Base-by-base conservation (phyloP, 2,113 vertebrate genomes). In the Tachysurus fulvidraco region DNA sequence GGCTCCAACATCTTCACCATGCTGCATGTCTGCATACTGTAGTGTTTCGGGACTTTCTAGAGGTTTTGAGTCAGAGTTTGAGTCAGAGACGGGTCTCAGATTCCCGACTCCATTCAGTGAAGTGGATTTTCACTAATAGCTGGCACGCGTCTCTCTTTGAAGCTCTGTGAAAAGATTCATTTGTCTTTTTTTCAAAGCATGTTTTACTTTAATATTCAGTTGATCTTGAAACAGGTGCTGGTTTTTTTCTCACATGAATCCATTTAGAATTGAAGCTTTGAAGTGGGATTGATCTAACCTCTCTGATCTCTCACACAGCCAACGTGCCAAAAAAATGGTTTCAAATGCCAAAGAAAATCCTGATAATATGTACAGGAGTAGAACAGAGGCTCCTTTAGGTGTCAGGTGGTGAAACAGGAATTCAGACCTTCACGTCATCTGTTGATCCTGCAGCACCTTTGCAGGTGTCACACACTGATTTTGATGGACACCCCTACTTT, bases 251-350 rank as follows among this genome's bases (percentile, higher is more conserved):
- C 83, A 73, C 81, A 78, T 54, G 81, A 90, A 90, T 84, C 89
- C 79, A 88, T 90, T 85, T 81, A 89, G 79, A 89, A 79, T 81
- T 46, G 21, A 83, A 83, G 89, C 88, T 90, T 90, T 90, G 86
- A 90, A 88, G 87, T 87, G 77, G 74, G 83, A 87, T 87, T 89
- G 89, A 89, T 88, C 88, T 90, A 65, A 80, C 80, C 88, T 54
- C 88, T 89, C 88, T 89, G 86, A 89, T 89, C 86, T 89, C 86
- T 36, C 85, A 4, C 28, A 0, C 13, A 28, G 52, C 82, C 54
- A 83, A 84, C 84, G 82, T 81, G 62, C 81, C 87, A 67, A 76
- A 76, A 84, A 21, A 73, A 21, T 11, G 21, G 21, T 71, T 81
- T 87, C 85, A 85, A 89, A 87, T 76, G 81, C 79, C 84, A 87